phyloP scores from a whole-genome alignment of 2,797 vertebrate species.

The Rhinophrynus dorsalis region DNA sequence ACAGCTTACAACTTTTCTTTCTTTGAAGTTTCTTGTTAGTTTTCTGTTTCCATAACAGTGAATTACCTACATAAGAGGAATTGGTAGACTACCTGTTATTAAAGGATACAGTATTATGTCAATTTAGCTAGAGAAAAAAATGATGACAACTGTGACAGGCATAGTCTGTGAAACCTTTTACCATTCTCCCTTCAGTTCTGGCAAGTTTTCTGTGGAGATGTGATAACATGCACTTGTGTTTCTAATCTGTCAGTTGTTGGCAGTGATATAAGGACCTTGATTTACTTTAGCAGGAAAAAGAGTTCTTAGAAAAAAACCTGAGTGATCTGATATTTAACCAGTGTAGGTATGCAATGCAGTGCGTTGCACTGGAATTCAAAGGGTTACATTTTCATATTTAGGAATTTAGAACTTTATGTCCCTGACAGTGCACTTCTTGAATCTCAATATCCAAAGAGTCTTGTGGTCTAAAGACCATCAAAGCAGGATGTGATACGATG shows the following conservation, averaged over 20 bases:
- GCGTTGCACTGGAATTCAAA: too few species aligned
- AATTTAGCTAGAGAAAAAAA: conserved; percentile 18
- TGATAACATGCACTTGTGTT: conserved; percentile 38
- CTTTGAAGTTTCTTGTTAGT: conserved; percentile 25
- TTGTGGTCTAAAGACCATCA: too few species aligned
- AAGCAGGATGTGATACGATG: too few species aligned
- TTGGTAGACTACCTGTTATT: conserved; percentile 37
- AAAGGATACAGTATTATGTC: conserved; percentile 38
- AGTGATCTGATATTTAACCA: not conserved
- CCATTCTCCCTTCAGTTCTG: conserved; percentile 20
- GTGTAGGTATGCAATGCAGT: too few species aligned
- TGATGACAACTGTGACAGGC: conserved; percentile 21
- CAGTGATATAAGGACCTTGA: conserved; percentile 18
- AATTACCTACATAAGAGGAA: conserved; percentile 9
- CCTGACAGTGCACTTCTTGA: too few species aligned
- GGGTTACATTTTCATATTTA: too few species aligned
- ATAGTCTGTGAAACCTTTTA: conserved; percentile 39
- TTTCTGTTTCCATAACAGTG: conserved; percentile 29
- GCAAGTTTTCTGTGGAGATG: conserved; percentile 21
- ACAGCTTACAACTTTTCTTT: not conserved
- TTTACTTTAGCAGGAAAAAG: not conserved
- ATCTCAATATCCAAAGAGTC: too few species aligned
- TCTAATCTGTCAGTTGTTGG: conserved; percentile 44
- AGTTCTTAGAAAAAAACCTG: conserved; percentile 13
- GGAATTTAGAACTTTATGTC: too few species aligned